These are phyloP conservation scores for Drosophila cracens DNA, from an alignment of 2,888 invertebrate genomes.

Conservation along the genomic window DNA sequence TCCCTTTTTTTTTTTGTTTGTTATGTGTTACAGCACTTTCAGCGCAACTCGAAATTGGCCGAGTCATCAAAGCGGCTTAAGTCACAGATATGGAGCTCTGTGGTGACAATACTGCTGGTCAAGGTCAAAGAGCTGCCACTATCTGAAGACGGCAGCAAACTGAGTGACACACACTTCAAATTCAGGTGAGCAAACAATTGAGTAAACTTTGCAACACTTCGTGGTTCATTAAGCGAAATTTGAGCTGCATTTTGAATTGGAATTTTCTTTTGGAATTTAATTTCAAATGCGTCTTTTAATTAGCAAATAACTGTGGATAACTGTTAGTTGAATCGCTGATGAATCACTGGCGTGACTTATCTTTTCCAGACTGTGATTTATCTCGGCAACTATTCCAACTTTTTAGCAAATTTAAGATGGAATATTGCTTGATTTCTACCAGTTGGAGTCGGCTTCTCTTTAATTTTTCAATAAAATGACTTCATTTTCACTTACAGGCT, in stretches of 20 bases:
- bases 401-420: accelerated
- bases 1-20: no score
- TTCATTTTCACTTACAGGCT: conserved; percentile 87
- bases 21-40: conserved; percentile 88
- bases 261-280: background rate
- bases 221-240: background rate
- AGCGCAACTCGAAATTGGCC: conserved; percentile 90
- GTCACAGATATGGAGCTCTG: conserved; percentile 98
- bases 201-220: background rate
- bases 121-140: conserved; percentile 96
- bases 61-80: conserved; percentile 94
- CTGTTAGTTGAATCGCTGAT: background rate
- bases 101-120: conserved; percentile 98
- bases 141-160: conserved; percentile 92
- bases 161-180: conserved; percentile 97
- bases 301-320: background rate
- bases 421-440: background rate
- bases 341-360: background rate
- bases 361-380: background rate
- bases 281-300: background rate
- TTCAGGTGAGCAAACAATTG: conserved; percentile 90
- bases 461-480: background rate
- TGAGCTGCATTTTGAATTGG: background rate
- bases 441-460: background rate
- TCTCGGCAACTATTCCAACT: background rate